A percentile compares a stretch with the other conserved stretches of the same genome.
Conservation (phyloP, 2,888 invertebrate genomes). For the Phaedon cochleariae region DNA sequence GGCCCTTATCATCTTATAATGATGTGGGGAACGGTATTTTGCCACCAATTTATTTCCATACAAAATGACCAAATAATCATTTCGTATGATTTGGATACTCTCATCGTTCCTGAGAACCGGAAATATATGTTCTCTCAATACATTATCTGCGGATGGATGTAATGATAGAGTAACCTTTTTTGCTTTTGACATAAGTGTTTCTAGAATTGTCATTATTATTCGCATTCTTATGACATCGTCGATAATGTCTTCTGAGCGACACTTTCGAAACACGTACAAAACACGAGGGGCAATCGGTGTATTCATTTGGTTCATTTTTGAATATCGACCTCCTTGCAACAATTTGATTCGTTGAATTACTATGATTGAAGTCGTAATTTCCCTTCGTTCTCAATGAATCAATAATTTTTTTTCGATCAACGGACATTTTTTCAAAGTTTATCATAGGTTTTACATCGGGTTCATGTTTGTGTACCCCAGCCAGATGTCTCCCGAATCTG, state of each 20-base stretch:
- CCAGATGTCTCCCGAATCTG: neutral
- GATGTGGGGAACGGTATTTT: neutral
- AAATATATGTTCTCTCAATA: neutral
- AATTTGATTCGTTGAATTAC: neutral
- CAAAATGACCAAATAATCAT: neutral
- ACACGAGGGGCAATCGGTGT: neutral
- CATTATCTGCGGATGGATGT: neutral
- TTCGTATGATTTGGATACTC: neutral
- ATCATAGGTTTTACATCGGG: neutral
- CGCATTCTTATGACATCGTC: neutral
- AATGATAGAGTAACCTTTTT: neutral
- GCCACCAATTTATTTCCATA: neutral
- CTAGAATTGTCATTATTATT: neutral
- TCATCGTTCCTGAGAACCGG: neutral
- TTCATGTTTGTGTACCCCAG: neutral
- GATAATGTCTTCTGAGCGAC: neutral
- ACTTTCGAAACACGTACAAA: neutral
- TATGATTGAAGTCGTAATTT: neutral
- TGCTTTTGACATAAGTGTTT: neutral
- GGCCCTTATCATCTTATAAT: neutral
- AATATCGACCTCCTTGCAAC: neutral
- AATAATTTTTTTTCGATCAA: neutral
- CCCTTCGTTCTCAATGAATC: neutral
- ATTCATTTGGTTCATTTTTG: neutral
- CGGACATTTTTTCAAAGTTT: neutral